Evolutionary conservation across 2,797 vertebrate species (phyloP), one percentile per base, ranked within the genome.

Genomic region (Alectoris magna): DNA sequence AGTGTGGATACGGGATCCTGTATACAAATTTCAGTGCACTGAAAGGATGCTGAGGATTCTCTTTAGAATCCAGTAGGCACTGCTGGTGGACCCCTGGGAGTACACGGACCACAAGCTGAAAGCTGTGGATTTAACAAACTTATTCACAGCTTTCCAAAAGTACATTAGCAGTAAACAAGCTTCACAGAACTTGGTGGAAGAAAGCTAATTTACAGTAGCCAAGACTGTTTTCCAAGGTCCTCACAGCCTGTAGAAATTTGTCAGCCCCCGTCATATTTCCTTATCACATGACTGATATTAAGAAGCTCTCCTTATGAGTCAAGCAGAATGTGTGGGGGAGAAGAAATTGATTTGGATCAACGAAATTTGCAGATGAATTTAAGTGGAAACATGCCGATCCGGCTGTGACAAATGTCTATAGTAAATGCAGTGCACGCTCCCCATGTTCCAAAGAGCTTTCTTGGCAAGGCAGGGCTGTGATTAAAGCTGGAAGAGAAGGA

Each of bases 391-490:
- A 87, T 14, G 11, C 74, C 43, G 38, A 59, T 74, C 73, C 10
- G 0, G 39, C 58, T 71, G 53, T 66, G 87, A 89, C 87, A 82
- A 95, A 88, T 86, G 89, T 68, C 93, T 93, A 84, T 76, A 92
- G 87, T 81, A 79, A 94, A 62, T 29, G 67, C 86, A 86, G 19
- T 3, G 8, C 73, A 58, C 67, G 74, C 64, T 91, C 62, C 41
- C 74, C 36, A 6, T 53, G 46, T 72, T 92, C 87, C 73, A 89
- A 92, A 96, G 74, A 94, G 95, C 87, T 92, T 95, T 95, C 93
- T 91, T 96, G 95, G 94, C 95, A 94, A 74, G 66, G 86, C 59
- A 29, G 62, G 41, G 36, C n/a, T 68, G 62, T 78, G 77, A 63
- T 88, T 94, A 94, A 82, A 83, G 67, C 59, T 67, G 82, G 73